Conservation (phyloP, 2,888 invertebrate species). For the Xanthostigma xanthostigma region DNA sequence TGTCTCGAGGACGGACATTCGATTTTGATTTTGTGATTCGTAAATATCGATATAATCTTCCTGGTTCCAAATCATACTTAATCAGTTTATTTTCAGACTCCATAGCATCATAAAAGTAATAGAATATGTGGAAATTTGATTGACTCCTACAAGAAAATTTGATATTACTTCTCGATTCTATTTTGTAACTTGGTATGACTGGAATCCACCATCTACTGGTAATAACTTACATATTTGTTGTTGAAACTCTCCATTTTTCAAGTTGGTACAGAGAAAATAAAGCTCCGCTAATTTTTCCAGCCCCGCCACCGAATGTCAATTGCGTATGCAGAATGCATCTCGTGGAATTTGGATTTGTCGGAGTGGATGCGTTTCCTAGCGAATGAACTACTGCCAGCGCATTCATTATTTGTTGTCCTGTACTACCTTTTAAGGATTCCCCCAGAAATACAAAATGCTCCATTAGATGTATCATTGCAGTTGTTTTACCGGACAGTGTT, state of each 20-base stretch:
- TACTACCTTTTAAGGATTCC: conserved; percentile 46
- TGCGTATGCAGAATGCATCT: conserved; percentile 67
- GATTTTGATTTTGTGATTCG: conserved; percentile 42
- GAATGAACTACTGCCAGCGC: conserved; percentile 59
- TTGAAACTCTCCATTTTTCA: conserved; percentile 78
- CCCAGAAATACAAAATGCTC: conserved; percentile 73
- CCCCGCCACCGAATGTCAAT: conserved; percentile 63
- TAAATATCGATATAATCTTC: conserved; percentile 59
- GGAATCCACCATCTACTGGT: background rate
- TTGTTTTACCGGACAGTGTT: conserved; percentile 82
- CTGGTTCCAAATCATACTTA: conserved; percentile 50
- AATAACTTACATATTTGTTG: conserved; percentile 49
- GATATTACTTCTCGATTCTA: background rate
- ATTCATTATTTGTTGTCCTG: conserved; percentile 46
- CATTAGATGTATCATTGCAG: conserved; percentile 62
- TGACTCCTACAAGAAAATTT: conserved; percentile 44
- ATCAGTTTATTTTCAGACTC: conserved; percentile 48
- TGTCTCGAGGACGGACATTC: conserved; percentile 47
- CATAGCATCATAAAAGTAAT: conserved; percentile 79
- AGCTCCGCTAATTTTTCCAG: conserved; percentile 79
- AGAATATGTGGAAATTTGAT: conserved; percentile 79
- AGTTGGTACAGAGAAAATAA: conserved; percentile 74
- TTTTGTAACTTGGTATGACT: background rate
- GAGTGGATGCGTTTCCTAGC: conserved; percentile 73
- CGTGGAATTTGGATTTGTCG: conserved; percentile 72